These are phyloP conservation scores for Gisinianus flammeolus DNA, from an alignment of 2,888 invertebrate genomes.

Conservation along the genomic window DNA sequence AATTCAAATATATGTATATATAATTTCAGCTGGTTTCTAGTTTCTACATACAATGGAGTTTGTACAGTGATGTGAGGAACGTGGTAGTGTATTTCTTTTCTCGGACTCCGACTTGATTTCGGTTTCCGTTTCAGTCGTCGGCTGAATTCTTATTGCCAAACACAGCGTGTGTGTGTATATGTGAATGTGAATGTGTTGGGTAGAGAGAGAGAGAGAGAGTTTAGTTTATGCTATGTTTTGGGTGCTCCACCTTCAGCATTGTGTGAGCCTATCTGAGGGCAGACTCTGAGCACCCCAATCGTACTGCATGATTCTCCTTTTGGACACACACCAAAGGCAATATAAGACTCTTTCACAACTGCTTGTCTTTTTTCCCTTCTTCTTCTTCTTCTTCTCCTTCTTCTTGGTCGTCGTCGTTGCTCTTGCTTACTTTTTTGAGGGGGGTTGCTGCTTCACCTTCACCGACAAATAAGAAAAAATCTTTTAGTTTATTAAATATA, in stretches of 20 bases:
- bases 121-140: background rate
- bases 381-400: background rate
- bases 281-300: constrained; percentile 37
- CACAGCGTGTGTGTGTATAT: background rate
- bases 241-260: constrained; percentile 49
- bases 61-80: background rate
- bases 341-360: background rate
- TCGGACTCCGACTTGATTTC: constrained; percentile 2
- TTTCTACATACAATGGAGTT: too few relatives aligned
- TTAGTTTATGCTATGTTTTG: constrained; percentile 17
- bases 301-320: constrained; percentile 8
- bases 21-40: too few relatives aligned
- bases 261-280: constrained; percentile 45
- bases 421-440: background rate
- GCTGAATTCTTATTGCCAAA: constrained; percentile 10
- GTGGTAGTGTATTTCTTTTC: background rate
- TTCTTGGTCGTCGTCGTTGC: background rate
- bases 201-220: constrained; percentile 14
- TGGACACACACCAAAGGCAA: constrained; percentile 42
- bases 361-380: too few relatives aligned
- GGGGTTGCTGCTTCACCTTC: background rate
- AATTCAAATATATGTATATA: too few relatives aligned
- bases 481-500: too few relatives aligned
- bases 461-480: background rate
- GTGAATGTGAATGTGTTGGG: too few relatives aligned